These are phyloP conservation scores for Ptilonorhynchus violaceus DNA, from an alignment of 2,113 vertebrate species.

Conservation along the genomic window DNA sequence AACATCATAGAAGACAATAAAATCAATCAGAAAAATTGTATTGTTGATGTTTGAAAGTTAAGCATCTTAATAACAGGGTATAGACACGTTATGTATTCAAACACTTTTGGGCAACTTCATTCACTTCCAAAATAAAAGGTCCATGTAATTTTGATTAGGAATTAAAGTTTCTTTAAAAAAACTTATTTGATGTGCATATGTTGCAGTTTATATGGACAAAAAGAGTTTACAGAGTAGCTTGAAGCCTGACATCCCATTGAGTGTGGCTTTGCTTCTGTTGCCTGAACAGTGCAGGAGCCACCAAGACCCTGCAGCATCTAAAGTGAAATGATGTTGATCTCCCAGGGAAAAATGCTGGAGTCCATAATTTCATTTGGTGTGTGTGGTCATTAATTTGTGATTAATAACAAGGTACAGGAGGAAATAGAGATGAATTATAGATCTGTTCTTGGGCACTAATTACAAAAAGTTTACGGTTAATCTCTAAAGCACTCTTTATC, in stretches of 20 bases:
- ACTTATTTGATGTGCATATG: rapidly evolving
- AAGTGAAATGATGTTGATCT: background rate
- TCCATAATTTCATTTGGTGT: background rate
- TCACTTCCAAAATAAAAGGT: background rate
- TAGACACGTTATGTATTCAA: rapidly evolving
- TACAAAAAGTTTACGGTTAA: constrained; percentile 49
- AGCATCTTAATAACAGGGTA: background rate
- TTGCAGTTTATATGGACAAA: background rate
- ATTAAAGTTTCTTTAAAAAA: background rate
- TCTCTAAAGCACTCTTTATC: constrained; percentile 35
- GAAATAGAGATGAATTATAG: constrained; percentile 66
- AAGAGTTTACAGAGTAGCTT: background rate
- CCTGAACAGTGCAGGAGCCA: background rate
- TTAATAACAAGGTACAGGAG: constrained; percentile 36
- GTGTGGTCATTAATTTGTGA: constrained; percentile 43
- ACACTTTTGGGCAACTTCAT: background rate
- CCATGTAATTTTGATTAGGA: background rate
- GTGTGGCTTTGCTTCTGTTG: background rate
- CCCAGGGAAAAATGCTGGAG: background rate
- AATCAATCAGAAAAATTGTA: background rate
- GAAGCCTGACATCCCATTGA: background rate
- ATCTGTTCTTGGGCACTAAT: constrained; percentile 64
- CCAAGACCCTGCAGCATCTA: background rate
- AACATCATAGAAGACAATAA: background rate
- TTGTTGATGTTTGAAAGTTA: background rate